A percentile compares a stretch with the other conserved stretches of the same genome.
Conservation (phyloP, 2,888 invertebrate genomes). For the Amphipoea oculea region DNA sequence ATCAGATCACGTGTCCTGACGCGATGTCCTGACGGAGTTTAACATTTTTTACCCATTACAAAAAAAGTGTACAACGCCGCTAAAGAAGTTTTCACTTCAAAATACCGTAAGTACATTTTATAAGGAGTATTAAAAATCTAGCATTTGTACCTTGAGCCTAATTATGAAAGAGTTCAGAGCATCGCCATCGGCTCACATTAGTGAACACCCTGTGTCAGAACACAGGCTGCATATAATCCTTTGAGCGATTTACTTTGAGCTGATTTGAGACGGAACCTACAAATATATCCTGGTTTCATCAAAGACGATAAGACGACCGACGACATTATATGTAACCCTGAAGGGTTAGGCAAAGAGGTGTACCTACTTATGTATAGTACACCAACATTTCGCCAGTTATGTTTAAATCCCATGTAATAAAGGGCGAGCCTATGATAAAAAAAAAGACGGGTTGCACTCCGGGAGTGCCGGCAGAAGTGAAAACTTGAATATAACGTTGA, state of each 20-base stretch:
- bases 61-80: no score
- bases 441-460: no score
- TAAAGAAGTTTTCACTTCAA: no score
- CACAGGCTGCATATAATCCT: background rate
- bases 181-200: background rate
- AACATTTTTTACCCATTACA: no score
- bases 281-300: background rate
- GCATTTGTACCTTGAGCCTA: background rate
- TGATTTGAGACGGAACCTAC: conserved; percentile 8
- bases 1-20: no score
- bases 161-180: background rate
- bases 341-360: background rate
- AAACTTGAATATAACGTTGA: no score
- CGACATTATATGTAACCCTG: background rate
- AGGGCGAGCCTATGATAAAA: no score
- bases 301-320: no score
- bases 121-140: background rate
- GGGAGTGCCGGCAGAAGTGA: no score
- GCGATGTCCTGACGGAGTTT: no score
- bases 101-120: background rate
- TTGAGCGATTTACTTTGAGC: conserved; percentile 2
- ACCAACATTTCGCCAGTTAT: no score
- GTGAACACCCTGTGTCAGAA: background rate
- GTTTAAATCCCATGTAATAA: no score
- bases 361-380: background rate